Conservation (phyloP, 2,113 vertebrate species). For the Morone chrysops region DNA sequence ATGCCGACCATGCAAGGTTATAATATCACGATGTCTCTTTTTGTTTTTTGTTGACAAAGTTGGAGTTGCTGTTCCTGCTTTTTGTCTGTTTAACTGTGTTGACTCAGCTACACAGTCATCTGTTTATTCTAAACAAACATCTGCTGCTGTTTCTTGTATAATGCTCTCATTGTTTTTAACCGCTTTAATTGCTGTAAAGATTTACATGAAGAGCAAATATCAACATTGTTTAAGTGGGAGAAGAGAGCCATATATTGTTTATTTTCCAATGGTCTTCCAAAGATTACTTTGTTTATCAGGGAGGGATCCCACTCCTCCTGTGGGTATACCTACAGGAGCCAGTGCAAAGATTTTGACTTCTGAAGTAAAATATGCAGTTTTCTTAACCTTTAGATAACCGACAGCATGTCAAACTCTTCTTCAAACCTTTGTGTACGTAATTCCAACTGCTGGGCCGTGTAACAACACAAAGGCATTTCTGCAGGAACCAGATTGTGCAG, state of each 20-base stretch:
- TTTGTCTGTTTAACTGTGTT: neutral
- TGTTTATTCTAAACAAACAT: conserved; percentile 3
- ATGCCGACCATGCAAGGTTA: neutral
- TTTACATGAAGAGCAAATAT: neutral
- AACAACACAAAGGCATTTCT: neutral
- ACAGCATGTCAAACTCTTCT: neutral
- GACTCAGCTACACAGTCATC: neutral
- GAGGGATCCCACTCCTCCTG: neutral
- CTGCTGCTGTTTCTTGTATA: neutral
- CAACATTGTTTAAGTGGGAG: neutral
- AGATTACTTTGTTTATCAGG: neutral
- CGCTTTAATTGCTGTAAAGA: neutral
- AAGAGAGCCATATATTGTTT: neutral
- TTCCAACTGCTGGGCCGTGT: neutral
- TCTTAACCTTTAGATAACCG: neutral
- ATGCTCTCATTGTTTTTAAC: neutral
- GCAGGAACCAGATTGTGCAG: neutral
- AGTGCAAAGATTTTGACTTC: neutral
- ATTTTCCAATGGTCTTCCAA: neutral
- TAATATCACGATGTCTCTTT: neutral
- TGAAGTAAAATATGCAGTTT: neutral
- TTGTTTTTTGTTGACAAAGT: neutral
- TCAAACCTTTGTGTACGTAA: neutral
- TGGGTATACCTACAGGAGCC: neutral
- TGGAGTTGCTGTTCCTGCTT: neutral